phyloP scores from a whole-genome alignment of 2,113 vertebrate genomes.

The Andinoacara biseriatus region DNA sequence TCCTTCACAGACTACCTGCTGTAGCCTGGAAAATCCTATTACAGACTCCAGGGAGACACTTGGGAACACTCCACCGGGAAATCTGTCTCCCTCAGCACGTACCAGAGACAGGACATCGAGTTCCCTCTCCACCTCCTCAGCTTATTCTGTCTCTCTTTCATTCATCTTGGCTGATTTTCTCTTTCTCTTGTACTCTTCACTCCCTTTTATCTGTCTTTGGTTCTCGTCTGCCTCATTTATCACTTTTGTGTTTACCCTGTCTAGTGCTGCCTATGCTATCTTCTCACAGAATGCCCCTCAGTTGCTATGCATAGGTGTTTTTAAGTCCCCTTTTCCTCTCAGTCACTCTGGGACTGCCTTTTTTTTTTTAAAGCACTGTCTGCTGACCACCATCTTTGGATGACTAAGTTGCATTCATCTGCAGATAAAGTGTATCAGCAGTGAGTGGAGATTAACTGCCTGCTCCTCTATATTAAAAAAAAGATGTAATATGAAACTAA shows the following conservation, averaged over 20 bases:
- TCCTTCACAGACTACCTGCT: constrained; percentile 76
- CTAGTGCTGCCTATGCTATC: constrained; percentile 55
- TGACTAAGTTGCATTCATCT: constrained; percentile 58
- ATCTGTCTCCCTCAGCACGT: constrained; percentile 70
- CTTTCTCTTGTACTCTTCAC: constrained; percentile 52
- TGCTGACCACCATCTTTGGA: constrained; percentile 45
- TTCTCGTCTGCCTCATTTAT: constrained; percentile 66
- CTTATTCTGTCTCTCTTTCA: constrained; percentile 62
- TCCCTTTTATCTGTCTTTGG: constrained; percentile 58
- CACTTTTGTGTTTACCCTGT: constrained; percentile 60
- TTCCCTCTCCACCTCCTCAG: constrained; percentile 56
- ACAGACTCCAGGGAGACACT: constrained; percentile 63
- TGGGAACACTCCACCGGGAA: constrained; percentile 65
- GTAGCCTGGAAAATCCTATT: constrained; percentile 78
- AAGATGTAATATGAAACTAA: constrained; percentile 35
- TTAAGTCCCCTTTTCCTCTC: constrained; percentile 44
- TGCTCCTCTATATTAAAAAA: constrained; percentile 39
- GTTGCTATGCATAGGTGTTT: constrained; percentile 36
- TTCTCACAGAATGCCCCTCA: constrained; percentile 27
- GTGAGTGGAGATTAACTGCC: constrained; percentile 24
- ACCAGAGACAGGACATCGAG: constrained; percentile 62
- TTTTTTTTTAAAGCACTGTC: constrained; percentile 44
- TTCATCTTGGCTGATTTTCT: constrained; percentile 69
- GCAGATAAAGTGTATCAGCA: constrained; percentile 46
- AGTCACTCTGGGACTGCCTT: constrained; percentile 1